Percentiles rank a stretch among this genome's conserved stretches.
phyloP scores from a whole-genome alignment of 2,113 vertebrate genomes.

The Anser cygnoides region DNA sequence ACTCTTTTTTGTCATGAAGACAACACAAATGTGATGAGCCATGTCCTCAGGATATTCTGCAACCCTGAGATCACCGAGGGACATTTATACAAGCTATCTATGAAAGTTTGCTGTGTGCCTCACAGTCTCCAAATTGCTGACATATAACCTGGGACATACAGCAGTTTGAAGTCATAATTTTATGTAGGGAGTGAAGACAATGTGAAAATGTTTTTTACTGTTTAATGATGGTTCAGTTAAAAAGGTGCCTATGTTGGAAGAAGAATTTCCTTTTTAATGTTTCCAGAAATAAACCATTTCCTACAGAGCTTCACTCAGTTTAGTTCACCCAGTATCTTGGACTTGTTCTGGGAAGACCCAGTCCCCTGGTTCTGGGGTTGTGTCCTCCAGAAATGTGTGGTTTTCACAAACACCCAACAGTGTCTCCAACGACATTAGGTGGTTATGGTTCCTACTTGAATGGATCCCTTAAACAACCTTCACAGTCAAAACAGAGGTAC shows the following conservation, averaged over 20 bases:
- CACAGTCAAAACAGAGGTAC: neutral
- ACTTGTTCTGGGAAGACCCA: neutral
- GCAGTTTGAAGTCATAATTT: neutral
- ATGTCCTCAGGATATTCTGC: neutral
- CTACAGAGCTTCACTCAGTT: neutral
- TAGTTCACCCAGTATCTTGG: neutral
- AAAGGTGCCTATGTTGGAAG: neutral
- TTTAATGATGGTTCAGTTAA: neutral
- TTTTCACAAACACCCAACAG: neutral
- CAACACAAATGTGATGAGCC: neutral
- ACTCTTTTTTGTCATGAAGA: neutral
- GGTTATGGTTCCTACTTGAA: neutral
- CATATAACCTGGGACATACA: rapidly evolving
- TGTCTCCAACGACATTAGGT: neutral
- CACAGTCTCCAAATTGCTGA: neutral
- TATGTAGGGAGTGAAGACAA: neutral
- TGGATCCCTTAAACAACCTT: neutral
- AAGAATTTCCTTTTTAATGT: neutral
- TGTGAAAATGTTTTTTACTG: neutral
- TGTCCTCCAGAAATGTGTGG: neutral
- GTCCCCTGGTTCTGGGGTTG: neutral
- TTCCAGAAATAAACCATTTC: neutral
- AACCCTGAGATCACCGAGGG: neutral
- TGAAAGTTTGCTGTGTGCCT: neutral
- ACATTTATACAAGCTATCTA: neutral